Conservation (phyloP, 2,888 invertebrate genomes). For the Marronus borbonicus region DNA sequence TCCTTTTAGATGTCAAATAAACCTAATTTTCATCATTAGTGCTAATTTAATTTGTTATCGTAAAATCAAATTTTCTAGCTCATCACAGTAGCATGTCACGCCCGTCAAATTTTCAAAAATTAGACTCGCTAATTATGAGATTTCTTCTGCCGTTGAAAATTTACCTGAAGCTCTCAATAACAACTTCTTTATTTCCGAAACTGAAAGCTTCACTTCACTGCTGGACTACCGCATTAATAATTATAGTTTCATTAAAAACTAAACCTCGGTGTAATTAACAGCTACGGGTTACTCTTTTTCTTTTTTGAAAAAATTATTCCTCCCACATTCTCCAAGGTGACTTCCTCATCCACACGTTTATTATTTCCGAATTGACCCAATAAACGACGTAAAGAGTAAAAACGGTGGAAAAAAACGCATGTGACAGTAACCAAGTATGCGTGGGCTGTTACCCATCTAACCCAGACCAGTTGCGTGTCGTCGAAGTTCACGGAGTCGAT, state of each 20-base stretch:
- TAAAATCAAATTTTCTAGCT: too few relatives aligned
- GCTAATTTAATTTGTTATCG: too few relatives aligned
- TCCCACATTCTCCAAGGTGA: background rate
- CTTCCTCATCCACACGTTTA: conserved; percentile 51
- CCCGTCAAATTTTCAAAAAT: too few relatives aligned
- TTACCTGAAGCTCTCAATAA: too few relatives aligned
- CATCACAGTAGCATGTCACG: too few relatives aligned
- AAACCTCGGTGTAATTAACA: background rate
- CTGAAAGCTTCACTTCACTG: too few relatives aligned
- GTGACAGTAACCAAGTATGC: conserved; percentile 63
- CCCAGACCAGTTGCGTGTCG: conserved; percentile 63
- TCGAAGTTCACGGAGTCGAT: conserved; percentile 57
- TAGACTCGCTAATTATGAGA: too few relatives aligned
- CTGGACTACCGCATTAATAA: too few relatives aligned
- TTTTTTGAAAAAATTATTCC: background rate
- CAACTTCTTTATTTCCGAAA: too few relatives aligned
- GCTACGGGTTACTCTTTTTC: background rate
- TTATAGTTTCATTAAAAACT: background rate
- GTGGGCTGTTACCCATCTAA: conserved; percentile 64
- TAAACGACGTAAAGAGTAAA: conserved; percentile 49
- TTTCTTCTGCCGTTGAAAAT: too few relatives aligned
- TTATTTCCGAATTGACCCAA: conserved; percentile 63
- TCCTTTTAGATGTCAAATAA: too few relatives aligned
- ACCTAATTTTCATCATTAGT: too few relatives aligned
- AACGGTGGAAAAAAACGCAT: conserved; percentile 59